Base-by-base conservation (phyloP, 2,888 invertebrate genomes). In the Drosophila mercatorum region DNA sequence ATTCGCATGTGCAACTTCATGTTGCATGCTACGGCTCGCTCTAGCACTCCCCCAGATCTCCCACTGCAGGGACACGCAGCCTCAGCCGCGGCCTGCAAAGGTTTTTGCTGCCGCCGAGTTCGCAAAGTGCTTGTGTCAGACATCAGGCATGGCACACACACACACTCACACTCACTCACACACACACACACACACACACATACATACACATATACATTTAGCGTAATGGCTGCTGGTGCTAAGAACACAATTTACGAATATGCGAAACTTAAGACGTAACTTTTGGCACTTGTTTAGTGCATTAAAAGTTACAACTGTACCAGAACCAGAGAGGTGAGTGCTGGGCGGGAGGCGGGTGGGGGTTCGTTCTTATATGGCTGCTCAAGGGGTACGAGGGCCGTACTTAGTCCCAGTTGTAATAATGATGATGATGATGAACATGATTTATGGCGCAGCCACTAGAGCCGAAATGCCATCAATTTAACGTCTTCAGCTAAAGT, bases 261-360 rank as follows among this genome's bases (percentile, higher is more conserved):
- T 67, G 56, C 43, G 59, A 55, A 75, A 57, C 53, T 75, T 72
- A 46, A 49, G 69, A 49, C 63, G 38, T 56, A 83, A 78, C 78
- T 82, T 86, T 86, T 68, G 63, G 65, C 83, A 78, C 88, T 83
- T 80, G 76, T 69, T 81, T 78, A 81, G 63, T 81, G 79, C 87
- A 83, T 87, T 81, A 71, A 75, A 87, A 83, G 75, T 87, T 83
- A 68, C 47, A 41, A 44, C 52, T 14, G 17, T 56, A 31, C 3
- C 26, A 5, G 28, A 28, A 41, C n/a, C 8, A 14, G 34, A 14
- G 17, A 10, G 2, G 10, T 10, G 22, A 14, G 49, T 31, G 43
- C 1, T 3, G 7, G 22, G 17, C 17, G 14, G 17, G 17, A 17
- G 17, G 17, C 0, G 0, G 17, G 17, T 17, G 17, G 11, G 26